phyloP scores from a whole-genome alignment of 2,888 invertebrate species.

The Mythimna albipuncta region DNA sequence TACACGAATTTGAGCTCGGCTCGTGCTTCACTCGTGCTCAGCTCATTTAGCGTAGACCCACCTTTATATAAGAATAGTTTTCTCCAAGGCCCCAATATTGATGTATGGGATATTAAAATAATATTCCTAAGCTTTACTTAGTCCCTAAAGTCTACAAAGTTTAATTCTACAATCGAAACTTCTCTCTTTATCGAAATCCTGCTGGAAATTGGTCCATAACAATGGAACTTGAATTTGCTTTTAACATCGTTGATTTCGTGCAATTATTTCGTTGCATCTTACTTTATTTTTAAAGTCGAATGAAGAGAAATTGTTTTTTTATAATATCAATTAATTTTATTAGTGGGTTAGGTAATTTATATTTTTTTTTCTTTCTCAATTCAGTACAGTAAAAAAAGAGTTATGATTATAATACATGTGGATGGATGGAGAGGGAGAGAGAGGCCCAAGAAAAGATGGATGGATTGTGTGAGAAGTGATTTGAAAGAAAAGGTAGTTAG shows the following conservation, averaged over 20 bases:
- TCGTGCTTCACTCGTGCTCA: no score
- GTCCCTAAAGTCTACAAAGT: constrained; percentile 40
- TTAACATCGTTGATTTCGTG: constrained; percentile 18
- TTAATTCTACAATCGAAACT: constrained; percentile 51
- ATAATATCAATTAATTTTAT: neutral
- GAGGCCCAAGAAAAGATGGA: no score
- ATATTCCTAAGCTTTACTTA: constrained; percentile 29
- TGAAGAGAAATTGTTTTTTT: neutral
- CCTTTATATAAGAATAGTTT: constrained; percentile 25
- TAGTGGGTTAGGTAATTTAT: no score
- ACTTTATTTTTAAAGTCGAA: neutral
- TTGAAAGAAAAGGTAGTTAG: no score
- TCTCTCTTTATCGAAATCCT: constrained; percentile 45
- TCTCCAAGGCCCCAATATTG: constrained; percentile 28
- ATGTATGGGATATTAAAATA: constrained; percentile 25
- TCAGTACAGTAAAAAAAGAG: no score
- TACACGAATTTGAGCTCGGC: no score
- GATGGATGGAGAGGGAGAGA: no score
- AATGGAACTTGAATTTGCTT: constrained; percentile 36
- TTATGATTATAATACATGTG: no score
- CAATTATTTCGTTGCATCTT: constrained; percentile 5
- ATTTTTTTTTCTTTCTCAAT: no score
- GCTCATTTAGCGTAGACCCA: no score
- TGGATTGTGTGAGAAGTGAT: no score
- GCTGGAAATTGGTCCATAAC: constrained; percentile 38